phyloP scores from a whole-genome alignment of 2,113 vertebrate species.

The Aplodontia rufa region DNA sequence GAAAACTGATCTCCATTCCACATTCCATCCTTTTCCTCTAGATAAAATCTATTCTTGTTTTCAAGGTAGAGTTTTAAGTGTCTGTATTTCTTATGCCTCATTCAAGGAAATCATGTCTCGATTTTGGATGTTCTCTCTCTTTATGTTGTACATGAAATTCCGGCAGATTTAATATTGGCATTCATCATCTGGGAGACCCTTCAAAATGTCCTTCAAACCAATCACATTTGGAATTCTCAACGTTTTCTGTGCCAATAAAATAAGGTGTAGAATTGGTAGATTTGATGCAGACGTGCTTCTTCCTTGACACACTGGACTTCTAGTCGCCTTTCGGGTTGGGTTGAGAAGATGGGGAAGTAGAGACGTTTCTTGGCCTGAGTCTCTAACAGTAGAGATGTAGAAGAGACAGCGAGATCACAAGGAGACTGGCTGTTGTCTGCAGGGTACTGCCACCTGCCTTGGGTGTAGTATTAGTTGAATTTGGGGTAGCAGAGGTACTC shows the following conservation, averaged over 20 bases:
- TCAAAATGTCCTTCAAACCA: constrained; percentile 67
- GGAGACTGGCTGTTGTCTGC: constrained; percentile 81
- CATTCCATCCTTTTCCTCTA: constrained; percentile 74
- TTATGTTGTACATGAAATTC: constrained; percentile 75
- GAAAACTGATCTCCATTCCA: constrained; percentile 70
- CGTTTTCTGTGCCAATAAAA: constrained; percentile 74
- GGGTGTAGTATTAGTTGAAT: constrained; percentile 80
- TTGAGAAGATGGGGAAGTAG: constrained; percentile 79
- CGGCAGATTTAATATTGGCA: constrained; percentile 64
- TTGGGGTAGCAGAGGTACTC: constrained; percentile 64
- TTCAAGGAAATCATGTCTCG: constrained; percentile 50
- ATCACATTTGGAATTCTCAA: constrained; percentile 77
- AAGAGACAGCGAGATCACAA: constrained; percentile 83
- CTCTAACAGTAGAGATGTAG: constrained; percentile 87
- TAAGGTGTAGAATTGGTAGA: constrained; percentile 70
- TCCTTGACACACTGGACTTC: constrained; percentile 78
- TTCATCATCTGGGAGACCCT: constrained; percentile 62
- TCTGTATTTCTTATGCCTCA: constrained; percentile 67
- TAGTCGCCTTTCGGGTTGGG: constrained; percentile 74
- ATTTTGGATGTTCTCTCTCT: constrained; percentile 61
- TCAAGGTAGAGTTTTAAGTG: constrained; percentile 62
- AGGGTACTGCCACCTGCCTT: constrained; percentile 78
- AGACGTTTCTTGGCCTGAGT: constrained; percentile 82
- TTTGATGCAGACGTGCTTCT: constrained; percentile 68
- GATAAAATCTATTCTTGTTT: constrained; percentile 59